Percentiles rank a stretch among this genome's conserved stretches.
These are phyloP conservation scores for Amazona finschi DNA, from an alignment of 2,797 vertebrate genomes.

Conservation along the genomic window DNA sequence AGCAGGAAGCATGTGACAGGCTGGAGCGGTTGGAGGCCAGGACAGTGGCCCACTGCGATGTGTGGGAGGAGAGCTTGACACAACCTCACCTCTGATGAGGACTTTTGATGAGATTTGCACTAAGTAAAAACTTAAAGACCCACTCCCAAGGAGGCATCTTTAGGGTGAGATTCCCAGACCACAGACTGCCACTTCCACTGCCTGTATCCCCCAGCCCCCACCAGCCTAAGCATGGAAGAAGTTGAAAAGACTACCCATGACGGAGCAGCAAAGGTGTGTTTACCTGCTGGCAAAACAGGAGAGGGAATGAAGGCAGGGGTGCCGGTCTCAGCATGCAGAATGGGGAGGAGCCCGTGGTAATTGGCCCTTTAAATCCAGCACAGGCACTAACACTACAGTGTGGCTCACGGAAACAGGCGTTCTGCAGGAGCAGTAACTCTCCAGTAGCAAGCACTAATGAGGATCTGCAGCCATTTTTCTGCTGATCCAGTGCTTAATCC, in stretches of 20 bases:
- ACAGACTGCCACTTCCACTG: background rate
- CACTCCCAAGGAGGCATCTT: background rate
- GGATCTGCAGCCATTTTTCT: background rate
- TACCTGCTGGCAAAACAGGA: background rate
- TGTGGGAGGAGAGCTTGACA: background rate
- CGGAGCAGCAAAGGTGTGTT: background rate
- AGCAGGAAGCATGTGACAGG: background rate
- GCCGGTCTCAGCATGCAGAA: background rate
- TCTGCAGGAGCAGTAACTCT: background rate
- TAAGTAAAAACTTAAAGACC: background rate
- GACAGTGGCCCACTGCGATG: background rate
- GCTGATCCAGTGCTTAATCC: slow-evolving; percentile 13
- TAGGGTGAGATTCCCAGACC: background rate
- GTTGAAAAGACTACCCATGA: background rate
- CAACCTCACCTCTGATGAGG: background rate
- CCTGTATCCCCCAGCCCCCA: background rate
- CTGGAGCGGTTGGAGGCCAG: background rate
- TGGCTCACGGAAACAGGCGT: background rate
- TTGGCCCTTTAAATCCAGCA: slow-evolving; percentile 53
- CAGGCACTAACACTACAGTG: background rate
- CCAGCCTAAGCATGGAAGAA: background rate
- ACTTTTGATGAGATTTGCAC: background rate
- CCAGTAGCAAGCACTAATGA: background rate
- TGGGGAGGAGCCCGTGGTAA: background rate
- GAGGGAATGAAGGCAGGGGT: background rate